Percentiles rank a stretch among this genome's conserved stretches.
phyloP scores from a whole-genome alignment of 2,113 vertebrate species.

The Salvelinus sp. region DNA sequence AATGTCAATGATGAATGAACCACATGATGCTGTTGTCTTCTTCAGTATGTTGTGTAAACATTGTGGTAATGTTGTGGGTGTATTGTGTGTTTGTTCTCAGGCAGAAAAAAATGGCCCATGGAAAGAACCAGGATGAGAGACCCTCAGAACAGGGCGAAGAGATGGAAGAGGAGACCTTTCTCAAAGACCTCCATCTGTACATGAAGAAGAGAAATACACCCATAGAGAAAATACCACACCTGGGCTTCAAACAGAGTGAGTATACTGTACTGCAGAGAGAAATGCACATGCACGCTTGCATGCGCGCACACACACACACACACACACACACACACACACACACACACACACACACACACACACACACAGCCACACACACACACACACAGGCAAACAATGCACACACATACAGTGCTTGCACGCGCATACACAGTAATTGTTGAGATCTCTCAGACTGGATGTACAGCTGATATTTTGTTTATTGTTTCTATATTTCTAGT shows the following conservation, averaged over 20 bases:
- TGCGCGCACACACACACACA: neutral
- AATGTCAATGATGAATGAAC: neutral
- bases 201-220: constrained; percentile 76
- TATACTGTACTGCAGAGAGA: neutral
- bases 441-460: neutral
- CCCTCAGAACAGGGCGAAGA: constrained; percentile 29
- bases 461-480: neutral
- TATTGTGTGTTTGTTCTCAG: constrained; percentile 21
- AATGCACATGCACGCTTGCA: neutral
- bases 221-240: constrained; percentile 77
- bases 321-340: constrained; percentile 2
- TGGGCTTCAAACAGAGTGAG: constrained; percentile 79
- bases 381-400: neutral
- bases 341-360: constrained; percentile 9
- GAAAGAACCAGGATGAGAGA: constrained; percentile 5
- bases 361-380: neutral
- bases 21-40: neutral
- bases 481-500: constrained; percentile 55
- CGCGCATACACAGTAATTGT: neutral
- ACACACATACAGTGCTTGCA: neutral
- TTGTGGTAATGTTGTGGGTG: neutral
- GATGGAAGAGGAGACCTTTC: constrained; percentile 57
- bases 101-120: constrained; percentile 33
- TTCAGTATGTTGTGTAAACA: neutral
- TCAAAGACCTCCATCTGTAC: constrained; percentile 70